phyloP scores from a whole-genome alignment of 2,797 vertebrate genomes.

The Tadarida brasiliensis region DNA sequence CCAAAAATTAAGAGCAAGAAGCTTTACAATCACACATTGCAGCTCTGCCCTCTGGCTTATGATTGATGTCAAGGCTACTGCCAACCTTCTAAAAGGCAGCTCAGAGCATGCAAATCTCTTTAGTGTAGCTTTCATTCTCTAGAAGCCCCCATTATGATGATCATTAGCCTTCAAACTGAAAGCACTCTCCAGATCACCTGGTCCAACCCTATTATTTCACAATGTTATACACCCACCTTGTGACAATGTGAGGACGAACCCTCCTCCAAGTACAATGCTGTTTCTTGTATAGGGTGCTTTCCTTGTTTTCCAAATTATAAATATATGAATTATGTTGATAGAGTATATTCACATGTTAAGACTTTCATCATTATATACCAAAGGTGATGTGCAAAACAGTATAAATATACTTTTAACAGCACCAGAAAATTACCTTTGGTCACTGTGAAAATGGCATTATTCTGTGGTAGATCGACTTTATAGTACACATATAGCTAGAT shows the following conservation, averaged over 20 bases:
- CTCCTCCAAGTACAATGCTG: background rate
- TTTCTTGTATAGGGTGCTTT: background rate
- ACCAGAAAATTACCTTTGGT: background rate
- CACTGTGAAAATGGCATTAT: background rate
- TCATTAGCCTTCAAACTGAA: conserved; percentile 22
- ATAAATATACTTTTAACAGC: background rate
- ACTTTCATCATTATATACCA: background rate
- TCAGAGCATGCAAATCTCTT: background rate
- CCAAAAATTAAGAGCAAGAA: conserved; percentile 40
- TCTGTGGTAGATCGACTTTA: background rate
- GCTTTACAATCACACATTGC: conserved; percentile 46
- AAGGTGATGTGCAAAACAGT: background rate
- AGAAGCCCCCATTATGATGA: background rate
- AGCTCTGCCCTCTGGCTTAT: background rate
- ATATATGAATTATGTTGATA: background rate
- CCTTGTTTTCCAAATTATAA: conserved; percentile 29
- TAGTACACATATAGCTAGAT: background rate
- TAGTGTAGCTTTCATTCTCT: background rate
- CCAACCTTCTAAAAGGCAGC: conserved; percentile 59
- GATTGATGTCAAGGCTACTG: background rate
- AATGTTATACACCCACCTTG: background rate
- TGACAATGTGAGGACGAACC: background rate
- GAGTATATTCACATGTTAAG: background rate
- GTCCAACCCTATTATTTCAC: background rate
- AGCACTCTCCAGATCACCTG: background rate